These are phyloP conservation scores for Triplophysa yarkandensis DNA, from an alignment of 2,797 vertebrate genomes.

Conservation along the genomic window DNA sequence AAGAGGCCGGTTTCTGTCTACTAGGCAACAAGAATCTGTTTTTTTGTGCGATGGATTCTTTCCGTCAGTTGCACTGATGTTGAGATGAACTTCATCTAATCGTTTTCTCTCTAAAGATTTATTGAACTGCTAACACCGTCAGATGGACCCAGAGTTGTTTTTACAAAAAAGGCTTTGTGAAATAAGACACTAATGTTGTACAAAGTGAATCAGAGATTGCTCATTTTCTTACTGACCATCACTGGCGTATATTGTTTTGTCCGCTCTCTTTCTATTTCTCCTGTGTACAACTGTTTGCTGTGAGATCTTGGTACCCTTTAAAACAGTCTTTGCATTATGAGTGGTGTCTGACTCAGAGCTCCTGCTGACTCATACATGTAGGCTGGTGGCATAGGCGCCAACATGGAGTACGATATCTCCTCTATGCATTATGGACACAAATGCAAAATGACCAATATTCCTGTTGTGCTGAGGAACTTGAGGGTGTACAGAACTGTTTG, in stretches of 20 bases:
- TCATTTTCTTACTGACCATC: constrained; percentile 49
- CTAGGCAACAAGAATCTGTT: constrained; percentile 56
- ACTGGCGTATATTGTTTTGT: constrained; percentile 46
- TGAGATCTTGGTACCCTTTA: constrained; percentile 55
- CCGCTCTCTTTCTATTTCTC: constrained; percentile 28
- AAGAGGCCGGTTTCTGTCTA: constrained; percentile 51
- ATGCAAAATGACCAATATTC: constrained; percentile 57
- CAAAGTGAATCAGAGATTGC: constrained; percentile 61
- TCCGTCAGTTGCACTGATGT: constrained; percentile 58
- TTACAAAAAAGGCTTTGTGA: neutral
- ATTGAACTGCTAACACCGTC: constrained; percentile 63
- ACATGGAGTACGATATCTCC: constrained; percentile 55
- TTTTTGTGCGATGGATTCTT: constrained; percentile 58
- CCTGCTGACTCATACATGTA: constrained; percentile 35
- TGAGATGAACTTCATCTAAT: constrained; percentile 60
- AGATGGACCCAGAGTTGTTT: constrained; percentile 57
- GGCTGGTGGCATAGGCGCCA: constrained; percentile 48
- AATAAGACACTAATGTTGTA: constrained; percentile 66
- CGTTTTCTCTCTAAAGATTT: constrained; percentile 64
- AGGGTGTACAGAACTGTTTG: constrained; percentile 64
- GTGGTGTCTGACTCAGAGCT: constrained; percentile 33
- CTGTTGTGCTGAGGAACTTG: constrained; percentile 63
- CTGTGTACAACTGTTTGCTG: constrained; percentile 41
- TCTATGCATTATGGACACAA: constrained; percentile 58
- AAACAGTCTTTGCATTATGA: constrained; percentile 50